phyloP scores from a whole-genome alignment of 2,888 invertebrate genomes.

The Rhagium mordax region DNA sequence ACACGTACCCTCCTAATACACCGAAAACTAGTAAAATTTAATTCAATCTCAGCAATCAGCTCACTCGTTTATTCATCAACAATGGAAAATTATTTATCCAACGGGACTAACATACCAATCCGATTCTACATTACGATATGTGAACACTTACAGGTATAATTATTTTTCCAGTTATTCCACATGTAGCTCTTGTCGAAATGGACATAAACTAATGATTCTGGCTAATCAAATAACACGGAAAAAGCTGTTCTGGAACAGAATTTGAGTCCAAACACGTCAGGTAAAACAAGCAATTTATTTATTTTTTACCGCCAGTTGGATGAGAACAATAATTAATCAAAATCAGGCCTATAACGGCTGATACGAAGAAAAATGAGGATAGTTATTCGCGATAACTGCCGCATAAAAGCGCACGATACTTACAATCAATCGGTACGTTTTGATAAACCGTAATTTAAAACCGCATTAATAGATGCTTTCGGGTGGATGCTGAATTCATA shows the following conservation, averaged over 20 bases:
- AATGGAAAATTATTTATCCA: background rate
- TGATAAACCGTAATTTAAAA: too few species aligned
- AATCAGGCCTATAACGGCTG: background rate
- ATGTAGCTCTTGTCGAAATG: conserved; percentile 12
- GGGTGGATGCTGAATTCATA: too few species aligned
- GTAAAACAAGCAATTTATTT: background rate
- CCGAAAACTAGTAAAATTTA: too few species aligned
- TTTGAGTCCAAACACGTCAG: conserved; percentile 1
- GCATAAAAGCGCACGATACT: too few species aligned
- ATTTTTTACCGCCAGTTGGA: conserved; percentile 2
- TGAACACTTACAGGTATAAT: conserved; percentile 2
- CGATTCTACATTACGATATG: background rate
- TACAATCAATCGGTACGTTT: too few species aligned
- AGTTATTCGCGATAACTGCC: too few species aligned
- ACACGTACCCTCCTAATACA: too few species aligned
- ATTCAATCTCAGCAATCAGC: too few species aligned
- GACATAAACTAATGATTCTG: conserved; percentile 25
- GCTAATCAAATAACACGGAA: background rate
- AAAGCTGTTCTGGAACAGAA: conserved; percentile 9
- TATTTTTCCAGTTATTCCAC: conserved; percentile 3
- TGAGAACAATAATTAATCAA: conserved; percentile 5
- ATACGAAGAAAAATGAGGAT: background rate
- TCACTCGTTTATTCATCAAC: background rate
- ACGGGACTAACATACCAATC: background rate
- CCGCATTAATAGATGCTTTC: too few species aligned